phyloP scores from a whole-genome alignment of 2,888 invertebrate species.

The Drosophila acutilabella region DNA sequence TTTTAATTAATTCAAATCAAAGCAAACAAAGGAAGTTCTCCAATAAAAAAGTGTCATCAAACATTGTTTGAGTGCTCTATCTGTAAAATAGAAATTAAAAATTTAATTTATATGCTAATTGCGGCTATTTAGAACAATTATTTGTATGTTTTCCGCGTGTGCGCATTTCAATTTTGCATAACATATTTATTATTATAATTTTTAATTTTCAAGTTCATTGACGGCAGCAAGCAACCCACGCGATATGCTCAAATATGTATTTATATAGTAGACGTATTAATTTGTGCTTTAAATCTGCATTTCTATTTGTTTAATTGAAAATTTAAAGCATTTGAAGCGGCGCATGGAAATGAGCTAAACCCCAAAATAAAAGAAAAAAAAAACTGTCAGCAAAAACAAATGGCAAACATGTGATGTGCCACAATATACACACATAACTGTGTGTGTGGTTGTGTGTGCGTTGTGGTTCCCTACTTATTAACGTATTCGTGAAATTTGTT shows the following conservation, averaged over 20 bases:
- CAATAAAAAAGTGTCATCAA: background rate
- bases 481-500: conserved; percentile 59
- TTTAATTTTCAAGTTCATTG: conserved; percentile 74
- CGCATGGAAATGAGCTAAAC: conserved; percentile 59
- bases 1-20: too few species aligned
- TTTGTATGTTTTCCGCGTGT: conserved; percentile 41
- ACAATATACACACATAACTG: conserved; percentile 4
- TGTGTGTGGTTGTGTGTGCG: conserved; percentile 16
- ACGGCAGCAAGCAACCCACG: conserved; percentile 36
- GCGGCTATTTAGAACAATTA: conserved; percentile 32
- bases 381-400: conserved; percentile 60
- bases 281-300: conserved; percentile 35
- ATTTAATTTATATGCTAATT: conserved; percentile 25
- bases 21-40: conserved; percentile 1
- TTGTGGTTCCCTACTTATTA: conserved; percentile 49
- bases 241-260: conserved; percentile 7
- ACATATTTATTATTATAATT: conserved; percentile 21
- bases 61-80: conserved; percentile 10
- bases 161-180: conserved; percentile 23
- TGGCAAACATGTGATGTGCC: conserved; percentile 67
- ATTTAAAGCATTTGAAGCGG: conserved; percentile 32
- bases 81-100: background rate
- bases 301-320: conserved; percentile 55
- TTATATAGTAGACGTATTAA: conserved; percentile 1
- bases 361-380: conserved; percentile 16